Base-by-base conservation (phyloP, 2,113 vertebrate species). In the Dinomys branickii region DNA sequence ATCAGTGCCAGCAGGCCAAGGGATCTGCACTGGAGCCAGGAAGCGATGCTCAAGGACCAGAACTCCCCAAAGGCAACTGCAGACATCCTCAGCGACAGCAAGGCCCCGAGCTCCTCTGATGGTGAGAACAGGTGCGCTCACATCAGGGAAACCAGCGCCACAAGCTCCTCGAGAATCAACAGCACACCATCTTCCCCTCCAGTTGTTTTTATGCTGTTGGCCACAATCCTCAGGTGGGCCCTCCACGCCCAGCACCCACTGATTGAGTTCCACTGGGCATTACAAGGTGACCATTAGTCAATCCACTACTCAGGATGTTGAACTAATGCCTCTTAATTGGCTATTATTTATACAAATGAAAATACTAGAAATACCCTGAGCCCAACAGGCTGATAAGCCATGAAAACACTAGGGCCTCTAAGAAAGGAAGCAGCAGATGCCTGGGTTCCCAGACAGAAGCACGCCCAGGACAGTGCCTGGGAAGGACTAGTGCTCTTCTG, bases 141-240 rank as follows among this genome's bases (percentile, higher is more conserved):
- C 7, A n/a, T n/a, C 35, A 69, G 65, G 35, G 19, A n/a, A 1
- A 5, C 16, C 33, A 69, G 65, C 1, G 0, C 0, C 7, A 9
- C 65, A n/a, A n/a, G 16, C 33, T 69, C 35, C 65, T 69, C 65
- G 35, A n/a, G 65, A 69, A n/a, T 69, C 65, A 69, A 1, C 33
- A 69, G 35, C 33, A 0, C 59, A 67, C 65, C 65, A 16, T 17
- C 16, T n/a, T 6, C 35, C 17, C 67, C 35, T 69, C 16, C 67
- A 38, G 35, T 9, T n/a, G 14, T 17, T n/a, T 20, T 69, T 9
- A 20, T 20, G 35, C 35, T 20, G 67, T 13, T n/a, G 67, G 35
- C 17, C 19, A 20, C 67, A 35, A 9, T 3, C 35, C 67, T n/a
- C 67, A 69, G 35, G 67, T 69, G 35, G 14, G 67, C 17, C 33